Evolutionary conservation across 1,140 invertebrate genomes (phyloP).

Genomic region (Calliphora vicina): DNA sequence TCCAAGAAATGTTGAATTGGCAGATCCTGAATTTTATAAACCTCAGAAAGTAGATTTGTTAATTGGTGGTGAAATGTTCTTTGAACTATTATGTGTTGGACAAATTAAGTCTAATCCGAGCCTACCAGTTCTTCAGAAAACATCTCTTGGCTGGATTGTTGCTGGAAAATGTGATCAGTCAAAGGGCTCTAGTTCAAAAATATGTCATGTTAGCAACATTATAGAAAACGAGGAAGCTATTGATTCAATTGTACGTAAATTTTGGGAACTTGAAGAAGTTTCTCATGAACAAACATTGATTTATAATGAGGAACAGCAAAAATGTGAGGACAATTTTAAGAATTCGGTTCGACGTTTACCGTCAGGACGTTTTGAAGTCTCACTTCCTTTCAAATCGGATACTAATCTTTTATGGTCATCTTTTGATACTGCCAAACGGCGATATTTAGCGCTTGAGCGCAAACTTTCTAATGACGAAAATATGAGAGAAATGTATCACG

Average conservation of each 20-base stretch:
- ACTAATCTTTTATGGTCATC: conserved; percentile 51
- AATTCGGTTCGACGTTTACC: conserved; percentile 12
- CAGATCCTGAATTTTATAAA: conserved; percentile 42
- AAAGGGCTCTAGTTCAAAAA: too few species aligned
- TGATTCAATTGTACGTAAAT: conserved; percentile 32
- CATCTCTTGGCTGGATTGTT: too few species aligned
- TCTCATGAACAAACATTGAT: not conserved
- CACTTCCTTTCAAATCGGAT: too few species aligned
- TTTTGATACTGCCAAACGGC: conserved; percentile 44
- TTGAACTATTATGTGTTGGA: too few species aligned
- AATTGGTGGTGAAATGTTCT: too few species aligned
- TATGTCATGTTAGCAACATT: not conserved
- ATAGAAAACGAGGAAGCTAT: not conserved
- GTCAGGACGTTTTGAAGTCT: conserved; percentile 41
- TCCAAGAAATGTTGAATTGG: conserved; percentile 43
- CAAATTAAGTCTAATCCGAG: too few species aligned
- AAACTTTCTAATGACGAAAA: conserved; percentile 48
- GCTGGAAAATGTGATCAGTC: too few species aligned
- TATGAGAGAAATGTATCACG: conserved; percentile 37
- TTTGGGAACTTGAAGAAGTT: conserved; percentile 55
- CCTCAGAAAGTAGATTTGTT: not conserved
- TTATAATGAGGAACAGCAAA: conserved; percentile 32
- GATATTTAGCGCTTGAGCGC: conserved; percentile 50
- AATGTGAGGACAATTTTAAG: conserved; percentile 38
- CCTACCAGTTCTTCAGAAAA: too few species aligned